phyloP scores from a whole-genome alignment of 2,797 vertebrate genomes.

The Rhinogobio ventralis region DNA sequence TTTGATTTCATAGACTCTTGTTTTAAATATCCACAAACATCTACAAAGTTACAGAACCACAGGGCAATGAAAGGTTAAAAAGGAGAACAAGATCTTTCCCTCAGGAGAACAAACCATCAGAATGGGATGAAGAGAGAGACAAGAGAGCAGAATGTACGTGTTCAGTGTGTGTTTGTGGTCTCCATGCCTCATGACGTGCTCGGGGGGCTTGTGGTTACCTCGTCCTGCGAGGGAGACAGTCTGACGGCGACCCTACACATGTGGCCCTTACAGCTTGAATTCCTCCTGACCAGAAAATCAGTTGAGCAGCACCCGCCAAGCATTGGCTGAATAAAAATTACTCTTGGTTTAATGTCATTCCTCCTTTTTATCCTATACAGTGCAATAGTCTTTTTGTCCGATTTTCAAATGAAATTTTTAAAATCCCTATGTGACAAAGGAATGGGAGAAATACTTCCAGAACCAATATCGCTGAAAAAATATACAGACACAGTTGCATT shows the following conservation, averaged over 20 bases:
- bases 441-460: background rate
- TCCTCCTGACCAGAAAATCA: slow-evolving; percentile 50
- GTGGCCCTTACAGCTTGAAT: slow-evolving; percentile 54
- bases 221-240: slow-evolving; percentile 60
- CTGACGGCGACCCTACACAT: slow-evolving; percentile 62
- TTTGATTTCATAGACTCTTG: slow-evolving; percentile 36
- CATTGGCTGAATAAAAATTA: background rate
- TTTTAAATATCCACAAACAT: slow-evolving; percentile 54
- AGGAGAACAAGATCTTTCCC: slow-evolving; percentile 39
- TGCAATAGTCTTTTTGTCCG: background rate
- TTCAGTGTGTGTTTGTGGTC: slow-evolving; percentile 54
- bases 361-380: background rate
- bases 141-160: background rate
- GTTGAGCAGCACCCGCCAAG: slow-evolving; percentile 25
- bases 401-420: background rate
- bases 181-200: slow-evolving; percentile 47
- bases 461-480: no score
- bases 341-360: background rate
- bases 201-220: slow-evolving; percentile 56
- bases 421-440: background rate
- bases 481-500: background rate
- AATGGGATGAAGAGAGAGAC: slow-evolving; percentile 36
- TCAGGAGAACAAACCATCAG: slow-evolving; percentile 51
- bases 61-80: slow-evolving; percentile 47
- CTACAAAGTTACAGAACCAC: slow-evolving; percentile 27